phyloP scores from a whole-genome alignment of 2,888 invertebrate species.

The Melieria picta region DNA sequence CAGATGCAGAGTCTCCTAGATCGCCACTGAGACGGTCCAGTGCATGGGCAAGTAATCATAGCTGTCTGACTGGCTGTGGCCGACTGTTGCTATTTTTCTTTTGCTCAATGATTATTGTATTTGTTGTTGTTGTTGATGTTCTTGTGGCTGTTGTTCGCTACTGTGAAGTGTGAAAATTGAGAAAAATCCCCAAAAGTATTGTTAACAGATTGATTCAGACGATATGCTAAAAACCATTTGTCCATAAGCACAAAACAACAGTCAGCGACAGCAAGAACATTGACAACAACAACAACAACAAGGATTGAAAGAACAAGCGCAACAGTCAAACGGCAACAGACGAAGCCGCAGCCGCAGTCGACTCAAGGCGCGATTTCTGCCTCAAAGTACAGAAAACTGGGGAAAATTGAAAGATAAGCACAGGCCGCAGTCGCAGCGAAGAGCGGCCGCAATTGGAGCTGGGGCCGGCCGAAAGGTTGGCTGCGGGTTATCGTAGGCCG shows the following conservation, averaged over 20 bases:
- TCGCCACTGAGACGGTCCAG: neutral
- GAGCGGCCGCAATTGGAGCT: too few relatives aligned
- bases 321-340: neutral
- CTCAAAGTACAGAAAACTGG: neutral
- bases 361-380: neutral
- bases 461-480: conserved; percentile 21
- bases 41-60: conserved; percentile 5
- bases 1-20: conserved; percentile 1
- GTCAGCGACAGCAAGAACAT: neutral
- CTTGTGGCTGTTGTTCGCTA: conserved; percentile 9
- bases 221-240: conserved; percentile 43
- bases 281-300: conserved; percentile 5
- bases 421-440: too few relatives aligned
- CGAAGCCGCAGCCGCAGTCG: neutral
- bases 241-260: conserved; percentile 31
- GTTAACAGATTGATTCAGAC: conserved; percentile 59
- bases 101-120: conserved; percentile 7
- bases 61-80: neutral
- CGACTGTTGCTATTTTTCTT: conserved; percentile 5
- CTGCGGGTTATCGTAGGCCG: conserved; percentile 30
- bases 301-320: conserved; percentile 10
- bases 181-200: conserved; percentile 49
- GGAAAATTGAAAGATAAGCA: conserved; percentile 16
- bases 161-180: conserved; percentile 37
- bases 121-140: conserved; percentile 19